Conservation (phyloP, 2,888 invertebrate genomes). For the Sminthurides aquaticus region DNA sequence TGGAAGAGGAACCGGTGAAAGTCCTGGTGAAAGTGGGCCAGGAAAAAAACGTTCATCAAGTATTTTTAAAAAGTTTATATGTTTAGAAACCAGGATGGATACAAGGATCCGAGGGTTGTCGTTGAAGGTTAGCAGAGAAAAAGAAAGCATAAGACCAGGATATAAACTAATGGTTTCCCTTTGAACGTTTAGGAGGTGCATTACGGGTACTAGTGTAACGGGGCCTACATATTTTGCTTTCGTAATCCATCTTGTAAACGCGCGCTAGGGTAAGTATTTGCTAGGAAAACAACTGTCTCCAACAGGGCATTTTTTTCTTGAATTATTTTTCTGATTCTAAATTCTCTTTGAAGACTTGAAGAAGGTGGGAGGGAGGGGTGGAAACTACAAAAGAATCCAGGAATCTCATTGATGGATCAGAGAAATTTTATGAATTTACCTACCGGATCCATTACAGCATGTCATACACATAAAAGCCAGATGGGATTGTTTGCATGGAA, state of each 20-base stretch:
- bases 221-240: neutral
- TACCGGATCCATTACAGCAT: neutral
- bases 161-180: too few relatives aligned
- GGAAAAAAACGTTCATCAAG: too few relatives aligned
- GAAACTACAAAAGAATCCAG: neutral
- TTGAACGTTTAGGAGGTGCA: too few relatives aligned
- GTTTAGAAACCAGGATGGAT: too few relatives aligned
- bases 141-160: too few relatives aligned
- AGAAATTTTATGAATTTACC: neutral
- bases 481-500: neutral
- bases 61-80: too few relatives aligned
- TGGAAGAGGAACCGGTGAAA: too few relatives aligned
- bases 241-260: neutral
- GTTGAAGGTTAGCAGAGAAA: neutral
- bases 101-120: too few relatives aligned
- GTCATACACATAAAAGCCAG: neutral
- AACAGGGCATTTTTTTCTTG: neutral
- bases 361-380: neutral
- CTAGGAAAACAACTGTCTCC: neutral
- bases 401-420: neutral
- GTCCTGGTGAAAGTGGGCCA: neutral
- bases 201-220: too few relatives aligned
- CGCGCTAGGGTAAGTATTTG: neutral
- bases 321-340: neutral
- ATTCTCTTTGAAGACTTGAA: neutral